Evolutionary conservation across 2,113 vertebrate genomes (phyloP), one percentile per base, ranked within the genome.

Genomic region (Platysteira castanea): DNA sequence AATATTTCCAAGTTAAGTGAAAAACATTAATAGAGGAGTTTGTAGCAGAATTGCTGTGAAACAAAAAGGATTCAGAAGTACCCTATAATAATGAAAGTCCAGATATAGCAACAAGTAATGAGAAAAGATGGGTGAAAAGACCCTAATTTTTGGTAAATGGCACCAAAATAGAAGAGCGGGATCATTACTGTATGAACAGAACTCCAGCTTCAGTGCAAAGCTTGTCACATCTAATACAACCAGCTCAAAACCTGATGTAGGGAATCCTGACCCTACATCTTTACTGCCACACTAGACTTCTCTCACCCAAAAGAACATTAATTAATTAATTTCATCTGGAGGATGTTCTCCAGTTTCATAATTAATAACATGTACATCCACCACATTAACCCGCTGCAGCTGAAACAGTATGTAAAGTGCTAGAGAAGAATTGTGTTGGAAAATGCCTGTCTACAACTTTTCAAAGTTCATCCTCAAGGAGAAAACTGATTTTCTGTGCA

Each of bases 251-350:
- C 92, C 30, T 85, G 90, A 93, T 76, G 67, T 81, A 93, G 47
- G 71, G 77, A 97, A 90, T 95, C 92, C 37, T 94, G 96, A 97
- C 95, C 95, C 69, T 39, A 70, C 56, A 74, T 96, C 95, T 96
- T 79, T 65, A 76, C 79, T 69, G 92, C 83, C 81, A 93, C 87
- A 89, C 79, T 84, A 83, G 83, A 89, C 57, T 93, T 97, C 85
- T 92, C 73, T 71, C 44, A 93, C 78, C 75, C 73, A 79, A 89
- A 95, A 87, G 78, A 96, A 95, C 57, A 67, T 80, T 80, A 95
- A 97, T 97, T 96, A 95, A 97, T 96, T 97, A 94, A 95, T 95
- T 97, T 96, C 80, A 92, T 41, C 80, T 84, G 57, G 56, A 97
- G 57, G 63, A 91, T 85, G 61, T 95, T 95, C 87, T 95, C 41